Conservation (phyloP, 2,797 vertebrate species). For the Pteronotus mesoamericanus region DNA sequence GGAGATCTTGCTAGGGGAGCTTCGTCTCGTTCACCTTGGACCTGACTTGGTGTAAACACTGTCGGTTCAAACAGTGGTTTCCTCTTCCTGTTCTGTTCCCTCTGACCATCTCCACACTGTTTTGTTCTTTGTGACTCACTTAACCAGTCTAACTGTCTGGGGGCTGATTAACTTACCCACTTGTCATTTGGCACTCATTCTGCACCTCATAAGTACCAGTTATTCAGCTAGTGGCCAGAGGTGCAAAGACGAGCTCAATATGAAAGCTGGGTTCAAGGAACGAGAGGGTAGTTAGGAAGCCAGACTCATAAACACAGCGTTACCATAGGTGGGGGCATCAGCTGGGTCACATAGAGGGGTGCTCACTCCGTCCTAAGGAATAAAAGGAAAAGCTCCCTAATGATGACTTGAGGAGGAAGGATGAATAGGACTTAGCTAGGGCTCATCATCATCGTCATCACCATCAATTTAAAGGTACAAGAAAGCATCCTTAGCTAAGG, state of each 20-base stretch:
- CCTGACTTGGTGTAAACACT: background rate
- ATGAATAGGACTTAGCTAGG: background rate
- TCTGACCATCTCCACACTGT: background rate
- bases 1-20: background rate
- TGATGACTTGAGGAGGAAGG: background rate
- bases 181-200: background rate
- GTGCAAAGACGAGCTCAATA: background rate
- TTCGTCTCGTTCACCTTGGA: background rate
- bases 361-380: background rate
- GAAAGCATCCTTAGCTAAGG: background rate
- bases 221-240: rapidly evolving
- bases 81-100: background rate
- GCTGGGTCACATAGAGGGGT: background rate
- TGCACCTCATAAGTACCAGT: background rate
- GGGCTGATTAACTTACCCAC: too few species aligned
- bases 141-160: too few species aligned
- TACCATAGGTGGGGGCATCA: rapidly evolving
- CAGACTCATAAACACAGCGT: background rate
- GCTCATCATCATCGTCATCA: too few species aligned
- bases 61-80: background rate
- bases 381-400: background rate
- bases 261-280: background rate
- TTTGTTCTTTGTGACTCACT: background rate
- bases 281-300: background rate
- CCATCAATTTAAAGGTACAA: background rate